A percentile compares a stretch with the other conserved stretches of the same genome.
phyloP scores from a whole-genome alignment of 2,888 invertebrate species.

The Emmelina monodactyla region DNA sequence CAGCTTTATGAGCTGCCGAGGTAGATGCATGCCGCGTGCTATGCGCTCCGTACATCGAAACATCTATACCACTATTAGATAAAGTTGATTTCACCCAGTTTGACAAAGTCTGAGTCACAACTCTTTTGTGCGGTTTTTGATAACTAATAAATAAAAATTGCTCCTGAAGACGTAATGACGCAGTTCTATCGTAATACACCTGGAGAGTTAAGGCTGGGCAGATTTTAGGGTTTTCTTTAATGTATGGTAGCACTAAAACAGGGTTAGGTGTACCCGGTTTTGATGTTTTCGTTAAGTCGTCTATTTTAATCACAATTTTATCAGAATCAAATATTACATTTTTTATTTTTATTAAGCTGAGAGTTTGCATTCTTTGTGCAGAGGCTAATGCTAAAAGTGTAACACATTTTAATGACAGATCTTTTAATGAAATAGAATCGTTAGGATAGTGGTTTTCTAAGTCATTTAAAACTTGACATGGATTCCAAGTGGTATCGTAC shows the following conservation, averaged over 20 bases:
- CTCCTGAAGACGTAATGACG: neutral
- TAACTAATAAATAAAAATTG: conserved; percentile 2
- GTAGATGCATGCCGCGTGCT: conserved; percentile 19
- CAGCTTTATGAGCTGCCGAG: conserved; percentile 16
- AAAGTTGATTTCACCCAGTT: conserved; percentile 3
- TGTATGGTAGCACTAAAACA: neutral
- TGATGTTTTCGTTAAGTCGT: conserved; percentile 3
- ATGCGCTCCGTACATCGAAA: conserved; percentile 9
- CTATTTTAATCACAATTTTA: conserved; percentile 2
- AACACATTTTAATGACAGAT: conserved; percentile 14
- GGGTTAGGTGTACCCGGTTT: neutral
- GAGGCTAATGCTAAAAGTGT: conserved; percentile 16
- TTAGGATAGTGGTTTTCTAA: conserved; percentile 2
- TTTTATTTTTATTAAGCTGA: conserved; percentile 14
- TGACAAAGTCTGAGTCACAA: conserved; percentile 3
- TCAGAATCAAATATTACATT: conserved; percentile 7
- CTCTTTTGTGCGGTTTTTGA: conserved; percentile 2
- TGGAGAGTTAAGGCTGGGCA: conserved; percentile 1
- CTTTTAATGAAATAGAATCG: conserved; percentile 1
- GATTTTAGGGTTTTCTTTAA: neutral
- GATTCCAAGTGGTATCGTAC: conserved; percentile 21
- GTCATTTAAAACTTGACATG: conserved; percentile 13
- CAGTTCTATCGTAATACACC: neutral
- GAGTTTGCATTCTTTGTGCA: conserved; percentile 15
- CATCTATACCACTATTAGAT: conserved; percentile 13